Evolutionary conservation across 2,113 vertebrate genomes (phyloP).

Genomic region (Chaetura pelagica): DNA sequence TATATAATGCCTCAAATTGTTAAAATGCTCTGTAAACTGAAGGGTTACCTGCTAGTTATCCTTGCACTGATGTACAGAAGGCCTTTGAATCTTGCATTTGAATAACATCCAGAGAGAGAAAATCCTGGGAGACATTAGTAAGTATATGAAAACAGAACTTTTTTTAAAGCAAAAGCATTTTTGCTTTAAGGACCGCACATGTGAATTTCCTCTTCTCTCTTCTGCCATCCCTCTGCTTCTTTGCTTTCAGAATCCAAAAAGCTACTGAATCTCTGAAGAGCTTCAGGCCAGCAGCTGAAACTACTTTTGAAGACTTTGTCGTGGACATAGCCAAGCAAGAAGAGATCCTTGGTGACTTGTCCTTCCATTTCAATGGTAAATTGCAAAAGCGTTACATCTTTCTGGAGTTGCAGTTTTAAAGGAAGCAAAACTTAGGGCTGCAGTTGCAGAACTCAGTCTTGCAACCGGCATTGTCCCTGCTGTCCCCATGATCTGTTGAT

Average conservation of each 20-base stretch:
- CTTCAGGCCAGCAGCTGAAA: constrained; percentile 89
- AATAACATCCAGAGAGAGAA: neutral
- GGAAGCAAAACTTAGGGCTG: neutral
- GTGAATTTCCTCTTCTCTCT: neutral
- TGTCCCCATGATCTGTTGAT: neutral
- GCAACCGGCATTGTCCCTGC: neutral
- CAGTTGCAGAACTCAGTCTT: neutral
- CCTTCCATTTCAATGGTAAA: constrained; percentile 88
- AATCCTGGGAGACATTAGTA: neutral
- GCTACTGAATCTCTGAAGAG: constrained; percentile 92
- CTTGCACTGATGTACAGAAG: neutral
- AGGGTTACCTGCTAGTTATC: neutral
- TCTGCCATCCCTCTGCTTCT: neutral
- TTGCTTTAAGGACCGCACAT: neutral
- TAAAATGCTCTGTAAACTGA: neutral
- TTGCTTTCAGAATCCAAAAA: constrained; percentile 88
- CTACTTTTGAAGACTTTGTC: constrained; percentile 91
- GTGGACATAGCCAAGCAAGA: constrained; percentile 89
- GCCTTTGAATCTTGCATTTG: neutral
- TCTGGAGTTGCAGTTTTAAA: neutral
- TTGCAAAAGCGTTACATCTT: neutral
- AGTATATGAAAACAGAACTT: neutral
- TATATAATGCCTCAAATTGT: neutral
- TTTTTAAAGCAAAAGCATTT: neutral
- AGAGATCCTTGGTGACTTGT: constrained; percentile 85